phyloP scores from a whole-genome alignment of 2,113 vertebrate genomes.

The Pongo abelii region DNA sequence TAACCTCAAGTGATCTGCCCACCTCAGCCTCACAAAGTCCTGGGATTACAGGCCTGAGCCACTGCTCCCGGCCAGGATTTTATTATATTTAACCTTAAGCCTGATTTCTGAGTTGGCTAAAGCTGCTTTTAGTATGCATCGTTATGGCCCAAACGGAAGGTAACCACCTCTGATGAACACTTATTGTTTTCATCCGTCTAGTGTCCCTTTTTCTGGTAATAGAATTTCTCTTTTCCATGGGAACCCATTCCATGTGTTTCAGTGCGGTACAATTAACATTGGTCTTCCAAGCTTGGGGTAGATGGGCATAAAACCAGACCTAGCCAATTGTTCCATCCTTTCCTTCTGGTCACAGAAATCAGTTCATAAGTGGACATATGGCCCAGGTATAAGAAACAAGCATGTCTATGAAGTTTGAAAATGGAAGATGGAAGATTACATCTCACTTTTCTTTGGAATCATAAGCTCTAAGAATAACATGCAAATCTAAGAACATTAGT shows the following conservation, averaged over 20 bases:
- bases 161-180: not conserved
- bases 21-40: not conserved
- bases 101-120: not conserved
- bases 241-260: not conserved
- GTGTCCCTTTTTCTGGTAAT: not conserved
- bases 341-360: not conserved
- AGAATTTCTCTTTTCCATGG: not conserved
- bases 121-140: not conserved
- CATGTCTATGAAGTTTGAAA: not conserved
- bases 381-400: not conserved
- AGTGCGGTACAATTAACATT: not conserved
- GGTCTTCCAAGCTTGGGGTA: not conserved
- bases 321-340: not conserved
- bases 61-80: not conserved
- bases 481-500: no score
- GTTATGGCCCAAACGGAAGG: not conserved
- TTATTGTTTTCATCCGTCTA: not conserved
- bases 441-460: conserved; percentile 14
- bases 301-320: not conserved
- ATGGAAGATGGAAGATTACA: not conserved
- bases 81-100: conserved; percentile 31
- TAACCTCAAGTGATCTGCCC: not conserved
- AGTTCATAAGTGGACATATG: not conserved
- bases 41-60: not conserved
- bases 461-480: not conserved